phyloP scores from a whole-genome alignment of 2,797 vertebrate genomes.

The Xenops minutus region DNA sequence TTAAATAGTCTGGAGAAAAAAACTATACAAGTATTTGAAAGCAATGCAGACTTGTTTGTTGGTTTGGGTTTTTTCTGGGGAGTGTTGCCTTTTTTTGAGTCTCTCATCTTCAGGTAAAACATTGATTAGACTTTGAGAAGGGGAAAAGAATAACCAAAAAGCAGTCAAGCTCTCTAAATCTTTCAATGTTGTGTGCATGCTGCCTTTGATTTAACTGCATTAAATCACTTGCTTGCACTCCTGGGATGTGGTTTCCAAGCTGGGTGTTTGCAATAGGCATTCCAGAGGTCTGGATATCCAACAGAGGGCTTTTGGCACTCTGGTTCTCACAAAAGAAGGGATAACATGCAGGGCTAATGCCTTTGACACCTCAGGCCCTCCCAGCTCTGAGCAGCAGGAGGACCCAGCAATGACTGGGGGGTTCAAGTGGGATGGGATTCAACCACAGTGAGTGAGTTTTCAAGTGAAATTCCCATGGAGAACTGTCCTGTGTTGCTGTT shows the following conservation, averaged over 20 bases:
- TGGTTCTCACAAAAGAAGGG: background rate
- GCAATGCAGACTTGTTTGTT: background rate
- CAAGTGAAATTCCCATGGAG: background rate
- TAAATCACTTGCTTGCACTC: background rate
- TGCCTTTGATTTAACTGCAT: background rate
- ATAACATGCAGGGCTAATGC: background rate
- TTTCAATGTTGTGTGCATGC: accelerated
- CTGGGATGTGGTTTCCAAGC: background rate
- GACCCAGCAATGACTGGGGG: background rate
- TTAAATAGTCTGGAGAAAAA: background rate
- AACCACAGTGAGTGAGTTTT: background rate
- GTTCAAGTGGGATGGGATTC: background rate
- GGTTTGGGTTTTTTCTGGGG: accelerated
- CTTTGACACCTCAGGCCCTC: background rate
- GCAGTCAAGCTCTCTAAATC: background rate
- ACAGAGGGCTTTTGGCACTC: background rate
- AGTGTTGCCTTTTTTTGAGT: background rate
- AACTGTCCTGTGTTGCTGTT: background rate
- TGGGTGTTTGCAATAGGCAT: background rate
- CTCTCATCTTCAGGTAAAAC: background rate
- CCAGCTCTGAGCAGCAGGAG: background rate
- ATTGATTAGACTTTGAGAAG: background rate
- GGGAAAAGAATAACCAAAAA: background rate
- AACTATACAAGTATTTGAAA: background rate
- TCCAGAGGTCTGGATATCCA: background rate